Evolutionary conservation across 2,113 vertebrate genomes (phyloP).

Genomic region (Varanus komodoensis): DNA sequence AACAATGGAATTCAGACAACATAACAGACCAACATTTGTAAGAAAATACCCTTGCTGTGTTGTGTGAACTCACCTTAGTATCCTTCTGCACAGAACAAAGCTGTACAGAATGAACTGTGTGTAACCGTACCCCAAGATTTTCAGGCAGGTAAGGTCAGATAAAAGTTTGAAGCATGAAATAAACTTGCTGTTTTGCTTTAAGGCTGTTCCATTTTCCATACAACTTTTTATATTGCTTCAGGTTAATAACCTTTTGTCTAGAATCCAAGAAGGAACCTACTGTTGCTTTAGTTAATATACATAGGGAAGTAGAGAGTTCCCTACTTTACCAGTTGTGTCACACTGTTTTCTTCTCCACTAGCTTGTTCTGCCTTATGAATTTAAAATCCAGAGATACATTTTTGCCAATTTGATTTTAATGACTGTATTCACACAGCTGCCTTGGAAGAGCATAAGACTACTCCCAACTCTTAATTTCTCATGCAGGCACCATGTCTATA

Average conservation of each 20-base stretch:
- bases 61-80: no score
- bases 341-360: not conserved
- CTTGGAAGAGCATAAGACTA: no score
- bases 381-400: no score
- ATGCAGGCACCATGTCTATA: no score
- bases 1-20: no score
- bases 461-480: no score
- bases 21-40: no score
- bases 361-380: no score
- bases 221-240: not conserved
- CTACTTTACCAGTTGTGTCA: not conserved
- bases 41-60: no score
- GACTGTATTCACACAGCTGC: no score
- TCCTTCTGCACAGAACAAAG: not conserved
- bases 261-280: not conserved
- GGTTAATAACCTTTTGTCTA: not conserved
- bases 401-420: no score
- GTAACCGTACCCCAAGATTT: not conserved
- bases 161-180: not conserved
- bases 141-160: not conserved
- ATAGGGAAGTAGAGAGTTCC: not conserved
- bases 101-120: not conserved
- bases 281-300: not conserved
- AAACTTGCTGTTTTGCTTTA: not conserved
- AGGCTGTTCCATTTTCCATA: not conserved